phyloP scores from a whole-genome alignment of 1,140 invertebrate species.

The Ruditapes philippinarum region DNA sequence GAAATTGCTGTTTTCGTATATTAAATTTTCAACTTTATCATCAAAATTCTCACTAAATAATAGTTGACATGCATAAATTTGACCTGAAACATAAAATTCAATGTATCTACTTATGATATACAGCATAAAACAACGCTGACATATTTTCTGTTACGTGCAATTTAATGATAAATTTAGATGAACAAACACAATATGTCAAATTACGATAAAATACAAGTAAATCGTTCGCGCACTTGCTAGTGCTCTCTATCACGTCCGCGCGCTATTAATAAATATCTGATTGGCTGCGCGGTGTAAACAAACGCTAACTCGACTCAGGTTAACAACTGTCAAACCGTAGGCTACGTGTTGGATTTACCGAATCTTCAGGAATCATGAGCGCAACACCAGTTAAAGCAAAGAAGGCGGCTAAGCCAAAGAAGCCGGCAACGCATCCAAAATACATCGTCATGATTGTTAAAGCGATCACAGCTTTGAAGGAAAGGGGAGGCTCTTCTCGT shows the following conservation, averaged over 20 bases:
- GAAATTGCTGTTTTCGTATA: constrained; percentile 46
- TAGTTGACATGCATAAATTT: background rate
- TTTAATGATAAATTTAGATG: background rate
- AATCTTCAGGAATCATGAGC: constrained; percentile 10
- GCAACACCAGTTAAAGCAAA: constrained; percentile 73
- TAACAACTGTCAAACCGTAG: background rate
- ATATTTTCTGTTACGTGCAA: background rate
- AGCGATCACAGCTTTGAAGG: constrained; percentile 77
- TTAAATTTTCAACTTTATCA: constrained; percentile 58
- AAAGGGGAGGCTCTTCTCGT: constrained; percentile 82
- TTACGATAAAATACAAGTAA: constrained; percentile 33
- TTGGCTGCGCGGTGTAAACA: background rate
- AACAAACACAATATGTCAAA: constrained; percentile 64
- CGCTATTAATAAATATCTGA: constrained; percentile 59
- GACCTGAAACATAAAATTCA: constrained; percentile 43
- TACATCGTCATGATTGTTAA: constrained; percentile 79
- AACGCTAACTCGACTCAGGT: background rate
- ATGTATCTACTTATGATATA: constrained; percentile 27
- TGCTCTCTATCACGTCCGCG: constrained; percentile 64
- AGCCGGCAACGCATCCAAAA: constrained; percentile 79
- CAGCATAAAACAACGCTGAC: background rate
- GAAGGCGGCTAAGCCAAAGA: constrained; percentile 80
- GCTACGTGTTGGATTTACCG: background rate
- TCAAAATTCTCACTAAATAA: constrained; percentile 44
- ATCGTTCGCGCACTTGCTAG: constrained; percentile 56